phyloP scores from a whole-genome alignment of 64 coral and sea anemone species.

The Orbicella faveolata region DNA sequence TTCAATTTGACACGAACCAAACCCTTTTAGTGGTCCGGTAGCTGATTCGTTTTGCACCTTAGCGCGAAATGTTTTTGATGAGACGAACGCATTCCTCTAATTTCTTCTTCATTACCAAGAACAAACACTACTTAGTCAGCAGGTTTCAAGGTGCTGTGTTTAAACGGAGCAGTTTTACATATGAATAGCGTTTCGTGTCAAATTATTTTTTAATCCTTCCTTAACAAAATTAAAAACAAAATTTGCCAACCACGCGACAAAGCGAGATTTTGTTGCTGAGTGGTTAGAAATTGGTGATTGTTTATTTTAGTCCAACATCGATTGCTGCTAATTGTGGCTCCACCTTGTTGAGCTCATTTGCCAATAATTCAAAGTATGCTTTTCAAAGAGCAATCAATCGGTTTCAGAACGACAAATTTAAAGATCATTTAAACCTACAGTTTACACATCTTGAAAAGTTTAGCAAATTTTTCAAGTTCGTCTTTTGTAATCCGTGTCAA shows the following conservation, averaged over 20 bases:
- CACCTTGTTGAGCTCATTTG: neutral
- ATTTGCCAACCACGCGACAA: neutral
- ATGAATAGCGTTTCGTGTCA: neutral
- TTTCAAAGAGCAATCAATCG: neutral
- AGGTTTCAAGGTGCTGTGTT: neutral
- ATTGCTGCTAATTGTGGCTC: conserved; percentile 5
- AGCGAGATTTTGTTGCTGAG: neutral
- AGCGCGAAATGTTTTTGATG: neutral
- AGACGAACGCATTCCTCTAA: neutral
- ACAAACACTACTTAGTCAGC: conserved; percentile 11
- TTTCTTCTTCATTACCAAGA: conserved; percentile 14
- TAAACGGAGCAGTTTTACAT: neutral
- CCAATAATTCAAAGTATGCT: conserved; percentile 6
- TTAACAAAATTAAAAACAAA: conserved; percentile 5
- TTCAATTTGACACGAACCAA: neutral
- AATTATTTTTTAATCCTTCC: neutral
- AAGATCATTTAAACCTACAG: no score
- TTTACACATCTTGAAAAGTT: no score
- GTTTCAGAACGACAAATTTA: neutral
- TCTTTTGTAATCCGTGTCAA: no score
- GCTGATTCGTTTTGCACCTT: neutral
- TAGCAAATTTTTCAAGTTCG: no score
- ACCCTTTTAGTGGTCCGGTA: no score
- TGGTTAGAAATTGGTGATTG: neutral
- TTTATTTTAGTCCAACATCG: neutral